Evolutionary conservation across 2,113 vertebrate genomes (phyloP), one percentile per base, ranked within the genome.

Genomic region (Oophaga pumilio): DNA sequence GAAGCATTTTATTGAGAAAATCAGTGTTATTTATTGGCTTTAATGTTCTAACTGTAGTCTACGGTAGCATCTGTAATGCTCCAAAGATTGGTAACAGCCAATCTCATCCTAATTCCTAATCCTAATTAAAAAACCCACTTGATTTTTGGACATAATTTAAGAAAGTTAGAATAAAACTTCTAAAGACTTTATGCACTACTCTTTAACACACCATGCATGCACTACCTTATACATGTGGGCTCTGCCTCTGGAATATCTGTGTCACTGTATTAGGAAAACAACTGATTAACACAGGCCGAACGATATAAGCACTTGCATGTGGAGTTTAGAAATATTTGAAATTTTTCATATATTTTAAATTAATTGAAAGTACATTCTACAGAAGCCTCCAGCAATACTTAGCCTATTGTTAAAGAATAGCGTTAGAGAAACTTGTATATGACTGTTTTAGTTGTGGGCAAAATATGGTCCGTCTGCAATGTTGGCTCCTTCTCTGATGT

Each of bases 141-240:
- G 1, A 28, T 28, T n/a, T 43, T 52, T 52, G 18, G 2, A 24
- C 14, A 13, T 50, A 43, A 78, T 24, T 28, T 28, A 79, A 49
- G 1, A 52, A 49, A 62, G 33, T 9, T 50, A 24, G 56, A 49
- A 33, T 59, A 22, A 60, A 33, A n/a, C 6, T 22, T 49, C 22
- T 43, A 24, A 64, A 50, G 33, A 52, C 33, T 26, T 8, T 26
- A 26, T 78, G 2, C 26, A 15, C 2, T 76, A 78, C 85, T 50
- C 59, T 18, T 13, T 18, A 68, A 20, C 86, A 87, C 86, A 59
- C 56, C 79, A 82, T 76, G 79, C 66, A 73, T 20, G n/a, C 69
- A 76, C 86, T 87, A 87, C 86, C 86, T 87, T 87, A 60, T 20
- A 60, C 56, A 87, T 56, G 20, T 57, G 28, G 86, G 79, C 13